These are phyloP conservation scores for Syrmaticus mikado DNA, from an alignment of 2,113 vertebrate genomes.

Conservation along the genomic window DNA sequence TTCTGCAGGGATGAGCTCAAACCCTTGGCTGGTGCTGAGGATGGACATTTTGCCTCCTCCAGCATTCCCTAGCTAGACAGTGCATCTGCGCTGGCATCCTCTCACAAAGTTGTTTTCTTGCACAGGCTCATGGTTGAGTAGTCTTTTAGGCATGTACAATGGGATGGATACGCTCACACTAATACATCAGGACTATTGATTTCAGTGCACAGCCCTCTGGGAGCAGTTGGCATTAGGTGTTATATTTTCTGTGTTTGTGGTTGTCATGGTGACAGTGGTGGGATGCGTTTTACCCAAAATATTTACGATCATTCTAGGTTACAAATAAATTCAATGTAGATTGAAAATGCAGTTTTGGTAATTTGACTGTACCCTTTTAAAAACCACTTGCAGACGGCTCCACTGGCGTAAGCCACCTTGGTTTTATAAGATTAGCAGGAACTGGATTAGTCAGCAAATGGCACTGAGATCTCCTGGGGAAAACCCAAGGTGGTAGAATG, in stretches of 20 bases:
- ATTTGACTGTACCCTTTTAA: not conserved
- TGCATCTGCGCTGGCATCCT: not conserved
- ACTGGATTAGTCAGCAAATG: not conserved
- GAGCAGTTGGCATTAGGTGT: not conserved
- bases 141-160: not conserved
- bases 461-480: not conserved
- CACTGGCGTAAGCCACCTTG: not conserved
- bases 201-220: not conserved
- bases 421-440: not conserved
- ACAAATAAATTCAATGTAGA: not conserved
- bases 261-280: not conserved
- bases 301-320: not conserved
- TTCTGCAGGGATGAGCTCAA: not conserved
- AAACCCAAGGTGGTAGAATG: not conserved
- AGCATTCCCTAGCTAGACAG: not conserved
- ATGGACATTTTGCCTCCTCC: not conserved
- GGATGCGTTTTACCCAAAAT: not conserved
- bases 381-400: not conserved
- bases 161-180: not conserved
- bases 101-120: accelerated
- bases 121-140: not conserved
- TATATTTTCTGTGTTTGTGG: not conserved
- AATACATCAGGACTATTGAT: not conserved
- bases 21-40: not conserved
- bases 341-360: not conserved